Base-by-base conservation (phyloP, 1,140 invertebrate genomes). In the Tetramorium parvispinum region DNA sequence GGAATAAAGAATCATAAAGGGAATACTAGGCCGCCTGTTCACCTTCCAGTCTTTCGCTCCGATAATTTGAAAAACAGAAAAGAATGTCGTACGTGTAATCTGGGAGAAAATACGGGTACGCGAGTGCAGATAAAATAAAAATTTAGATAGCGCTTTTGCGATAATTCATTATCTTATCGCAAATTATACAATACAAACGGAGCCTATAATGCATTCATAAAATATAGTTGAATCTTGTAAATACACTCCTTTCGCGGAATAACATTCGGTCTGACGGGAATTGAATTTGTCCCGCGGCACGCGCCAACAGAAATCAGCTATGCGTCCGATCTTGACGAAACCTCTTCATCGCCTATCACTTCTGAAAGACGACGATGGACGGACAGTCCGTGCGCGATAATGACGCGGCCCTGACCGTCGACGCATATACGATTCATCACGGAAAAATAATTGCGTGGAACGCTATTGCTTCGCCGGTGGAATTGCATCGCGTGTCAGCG, bases 141-240 rank as follows among this genome's bases (percentile, higher is more conserved):
- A 70, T 27, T 81, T 53, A 81, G 32, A 81, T 53, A 53, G 21
- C 46, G 18, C 77, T 7, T 55, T 10, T 11, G 40, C 13, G 63
- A 70, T 53, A 53, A 81, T 24, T 81, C 61, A n/a, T 21, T 81
- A 81, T 70, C 63, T 81, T 81, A 81, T 81, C 77, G 32, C 13
- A 53, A 70, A 49, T 83, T 75, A 37, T 32, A 55, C 66, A 43
- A 82, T 27, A 53, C 40, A 43, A 70, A 32, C 49, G 4, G 43
- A 73, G 40, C 1, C 24, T 37, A 32, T 51, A 21, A 43, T 83
- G 51, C 53, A 70, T 70, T 43, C 63, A 8, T 40, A n/a, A 24
- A 32, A 13, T n/a, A 5, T 27, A 32, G 49, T 37, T 40, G n/a
- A 37, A 83, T 82, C 46, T 59, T 32, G 13, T 16, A 32, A 73